A percentile compares a stretch with the other conserved stretches of the same genome.
These are phyloP conservation scores for Pongo abelii DNA, from an alignment of 2,113 vertebrate species.

Conservation along the genomic window DNA sequence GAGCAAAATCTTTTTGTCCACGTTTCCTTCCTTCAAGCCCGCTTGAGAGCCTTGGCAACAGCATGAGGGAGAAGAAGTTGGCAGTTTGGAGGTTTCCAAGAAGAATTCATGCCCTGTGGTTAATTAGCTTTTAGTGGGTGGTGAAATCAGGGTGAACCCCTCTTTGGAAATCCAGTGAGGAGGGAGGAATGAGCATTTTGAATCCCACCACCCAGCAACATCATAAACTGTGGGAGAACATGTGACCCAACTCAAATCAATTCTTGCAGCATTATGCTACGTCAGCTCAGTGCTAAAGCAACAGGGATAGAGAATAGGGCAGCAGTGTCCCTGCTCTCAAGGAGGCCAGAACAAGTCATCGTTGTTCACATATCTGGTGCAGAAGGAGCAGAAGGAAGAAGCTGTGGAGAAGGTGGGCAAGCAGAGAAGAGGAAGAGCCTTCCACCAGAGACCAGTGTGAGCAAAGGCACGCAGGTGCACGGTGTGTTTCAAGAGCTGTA, in stretches of 20 bases:
- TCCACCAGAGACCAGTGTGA: fast-evolving
- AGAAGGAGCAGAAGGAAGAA: background rate
- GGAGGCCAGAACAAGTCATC: background rate
- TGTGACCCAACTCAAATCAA: background rate
- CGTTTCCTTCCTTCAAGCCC: background rate
- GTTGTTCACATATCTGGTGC: background rate
- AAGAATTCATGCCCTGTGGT: background rate
- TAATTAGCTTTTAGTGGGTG: background rate
- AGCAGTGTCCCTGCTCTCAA: background rate
- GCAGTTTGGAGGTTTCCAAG: background rate
- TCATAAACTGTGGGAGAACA: background rate
- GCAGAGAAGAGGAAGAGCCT: background rate
- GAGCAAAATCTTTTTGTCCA: background rate
- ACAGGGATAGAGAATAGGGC: background rate
- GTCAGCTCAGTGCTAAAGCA: background rate
- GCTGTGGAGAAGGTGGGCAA: background rate
- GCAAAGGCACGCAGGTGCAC: too few relatives aligned
- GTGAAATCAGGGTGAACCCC: background rate
- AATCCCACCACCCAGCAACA: background rate
- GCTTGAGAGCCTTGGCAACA: background rate
- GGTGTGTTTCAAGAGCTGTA: background rate
- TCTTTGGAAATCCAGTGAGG: background rate
- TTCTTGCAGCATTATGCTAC: background rate
- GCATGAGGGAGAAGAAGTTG: background rate
- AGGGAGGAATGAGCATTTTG: background rate